Conservation (phyloP, 2,113 vertebrate genomes). For the Ursus arctos region DNA sequence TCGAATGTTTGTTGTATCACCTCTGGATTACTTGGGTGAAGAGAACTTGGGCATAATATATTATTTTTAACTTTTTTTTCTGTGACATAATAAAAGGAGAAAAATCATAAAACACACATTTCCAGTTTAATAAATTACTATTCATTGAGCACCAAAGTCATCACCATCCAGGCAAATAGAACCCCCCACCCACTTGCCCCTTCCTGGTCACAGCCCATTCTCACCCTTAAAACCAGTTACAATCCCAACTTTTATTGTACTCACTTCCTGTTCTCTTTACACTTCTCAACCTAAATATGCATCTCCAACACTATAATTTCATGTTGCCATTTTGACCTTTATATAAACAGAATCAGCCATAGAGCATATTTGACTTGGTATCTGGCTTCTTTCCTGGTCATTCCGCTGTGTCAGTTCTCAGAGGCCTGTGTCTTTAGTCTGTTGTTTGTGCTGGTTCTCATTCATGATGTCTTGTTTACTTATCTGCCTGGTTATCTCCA, state of each 20-base stretch:
- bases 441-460: not conserved
- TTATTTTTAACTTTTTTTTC: not conserved
- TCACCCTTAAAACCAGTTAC: not conserved
- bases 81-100: not conserved
- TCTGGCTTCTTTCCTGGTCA: too few species aligned
- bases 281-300: not conserved
- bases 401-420: accelerated
- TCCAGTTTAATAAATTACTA: too few species aligned
- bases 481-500: not conserved
- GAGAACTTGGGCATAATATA: not conserved
- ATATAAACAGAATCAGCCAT: accelerated
- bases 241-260: accelerated
- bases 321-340: not conserved
- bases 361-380: accelerated
- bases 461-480: not conserved
- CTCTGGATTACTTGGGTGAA: not conserved
- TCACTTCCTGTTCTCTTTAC: not conserved
- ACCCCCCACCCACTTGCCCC: accelerated
- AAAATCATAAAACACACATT: not conserved
- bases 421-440: not conserved
- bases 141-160: accelerated
- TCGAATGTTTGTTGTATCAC: not conserved
- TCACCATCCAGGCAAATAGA: not conserved
- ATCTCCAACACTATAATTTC: not conserved
- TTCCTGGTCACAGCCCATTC: not conserved